Conservation (phyloP, 2,797 vertebrate species). For the Crocidura indochinensis region DNA sequence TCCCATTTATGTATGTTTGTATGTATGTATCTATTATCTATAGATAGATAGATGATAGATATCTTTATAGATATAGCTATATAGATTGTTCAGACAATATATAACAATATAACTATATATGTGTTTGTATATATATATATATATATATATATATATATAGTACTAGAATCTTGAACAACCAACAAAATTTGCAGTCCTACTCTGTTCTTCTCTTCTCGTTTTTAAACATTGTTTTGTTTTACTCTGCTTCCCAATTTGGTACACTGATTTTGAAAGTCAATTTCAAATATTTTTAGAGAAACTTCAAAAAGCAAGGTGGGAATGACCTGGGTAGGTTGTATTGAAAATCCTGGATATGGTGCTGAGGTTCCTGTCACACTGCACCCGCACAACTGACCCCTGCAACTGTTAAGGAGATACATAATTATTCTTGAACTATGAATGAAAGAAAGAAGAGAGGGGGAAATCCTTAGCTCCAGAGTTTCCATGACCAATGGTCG, state of each 20-base stretch:
- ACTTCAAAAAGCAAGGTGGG: neutral
- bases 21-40: too few relatives aligned
- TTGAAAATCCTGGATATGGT: neutral
- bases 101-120: too few relatives aligned
- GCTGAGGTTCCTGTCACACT: neutral
- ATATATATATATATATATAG: too few relatives aligned
- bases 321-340: constrained; percentile 39
- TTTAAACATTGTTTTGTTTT: constrained; percentile 25
- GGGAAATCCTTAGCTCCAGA: constrained; percentile 36
- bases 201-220: constrained; percentile 48
- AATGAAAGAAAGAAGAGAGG: constrained; percentile 40
- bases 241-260: constrained; percentile 63
- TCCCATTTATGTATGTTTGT: too few relatives aligned
- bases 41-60: too few relatives aligned
- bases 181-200: constrained; percentile 59
- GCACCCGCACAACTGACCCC: neutral
- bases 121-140: too few relatives aligned
- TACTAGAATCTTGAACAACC: constrained; percentile 38
- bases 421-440: neutral
- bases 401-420: neutral
- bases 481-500: neutral
- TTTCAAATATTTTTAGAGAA: constrained; percentile 75
- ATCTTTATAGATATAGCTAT: too few relatives aligned
- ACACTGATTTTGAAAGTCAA: constrained; percentile 80
- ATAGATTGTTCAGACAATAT: too few relatives aligned